phyloP scores from a whole-genome alignment of 64 coral and sea anemone species.

The Porites australiensis region DNA sequence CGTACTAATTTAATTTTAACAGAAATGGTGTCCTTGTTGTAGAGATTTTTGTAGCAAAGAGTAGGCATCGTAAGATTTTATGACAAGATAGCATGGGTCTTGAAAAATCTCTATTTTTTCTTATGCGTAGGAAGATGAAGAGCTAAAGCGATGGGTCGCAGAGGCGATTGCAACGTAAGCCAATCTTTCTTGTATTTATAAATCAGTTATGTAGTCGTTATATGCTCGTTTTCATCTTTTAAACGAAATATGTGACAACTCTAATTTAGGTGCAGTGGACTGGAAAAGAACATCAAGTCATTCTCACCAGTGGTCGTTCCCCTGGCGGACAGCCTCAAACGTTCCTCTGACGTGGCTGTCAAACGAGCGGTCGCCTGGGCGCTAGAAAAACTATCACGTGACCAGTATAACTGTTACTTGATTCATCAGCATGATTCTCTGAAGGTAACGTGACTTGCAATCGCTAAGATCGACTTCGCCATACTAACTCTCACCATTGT shows the following conservation, averaged over 20 bases:
- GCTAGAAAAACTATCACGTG: constrained; percentile 74
- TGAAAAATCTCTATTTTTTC: background rate
- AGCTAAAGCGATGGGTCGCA: constrained; percentile 71
- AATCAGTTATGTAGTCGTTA: no score
- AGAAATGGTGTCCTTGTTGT: no score
- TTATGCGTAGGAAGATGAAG: constrained; percentile 73
- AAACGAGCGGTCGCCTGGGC: constrained; percentile 72
- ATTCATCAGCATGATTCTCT: constrained; percentile 82
- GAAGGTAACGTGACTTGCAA: constrained; percentile 48
- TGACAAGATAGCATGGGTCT: no score
- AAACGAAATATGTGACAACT: background rate
- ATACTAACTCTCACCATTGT: no score
- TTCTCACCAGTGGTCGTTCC: constrained; percentile 78
- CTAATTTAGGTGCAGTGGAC: constrained; percentile 68
- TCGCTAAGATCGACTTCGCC: no score
- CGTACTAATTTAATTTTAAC: no score
- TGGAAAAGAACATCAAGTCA: constrained; percentile 77
- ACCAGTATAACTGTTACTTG: constrained; percentile 74
- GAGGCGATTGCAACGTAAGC: constrained; percentile 85
- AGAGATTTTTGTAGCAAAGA: no score
- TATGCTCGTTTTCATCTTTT: background rate
- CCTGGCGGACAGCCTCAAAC: constrained; percentile 66
- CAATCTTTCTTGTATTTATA: no score
- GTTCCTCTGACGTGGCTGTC: constrained; percentile 57
- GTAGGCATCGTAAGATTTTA: no score